Base-by-base conservation (phyloP, 2,888 invertebrate genomes). In the Clivina fossor region DNA sequence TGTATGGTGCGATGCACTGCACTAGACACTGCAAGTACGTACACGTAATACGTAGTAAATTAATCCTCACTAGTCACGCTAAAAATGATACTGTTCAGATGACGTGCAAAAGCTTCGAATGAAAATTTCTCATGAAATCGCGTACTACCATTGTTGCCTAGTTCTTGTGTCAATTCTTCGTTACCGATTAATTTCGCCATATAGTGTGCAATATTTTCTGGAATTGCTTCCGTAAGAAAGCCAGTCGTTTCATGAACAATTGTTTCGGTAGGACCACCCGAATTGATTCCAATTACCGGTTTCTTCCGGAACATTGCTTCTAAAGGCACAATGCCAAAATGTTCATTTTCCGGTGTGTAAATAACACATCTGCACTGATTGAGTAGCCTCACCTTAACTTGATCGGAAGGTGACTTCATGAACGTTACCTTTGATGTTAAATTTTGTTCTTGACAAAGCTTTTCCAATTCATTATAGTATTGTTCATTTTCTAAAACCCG, bases 311-410 rank as follows among this genome's bases (percentile, higher is more conserved):
- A 92, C 99, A 99, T 99, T 0, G 97, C 96, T 78, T 99, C 99
- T 49, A 99, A 77, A 0, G 99, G 99, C 5, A 99, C 99, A 66
- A 99, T 99, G 3, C 99, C 99, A 78, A 99, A 99, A 76, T 99
- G 99, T 73, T 99, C 99, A 70, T 91, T 90, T 2, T 88, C 84
- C 1, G 99, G 99, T 4, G 99, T 99, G 69, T 99, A 99, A 16
- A 99, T 69, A 15, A 99, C 75, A 60, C 90, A 88, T 50, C 84
- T 81, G 63, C 90, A 87, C 54, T 83, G 76, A 57, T 65, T 61
- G 26, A 81, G 76, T n/a, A 99, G 76, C 9, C 86, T 82, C 4
- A 89, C 80, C 75, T 99, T 99, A 51, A 87, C 81, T 32, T 79
- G 74, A 69, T 98, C 96, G 43, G 84, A 85, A 1, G 95, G 92